Base-by-base conservation (phyloP, 1,140 invertebrate species). In the Vollenhovia emeryi region DNA sequence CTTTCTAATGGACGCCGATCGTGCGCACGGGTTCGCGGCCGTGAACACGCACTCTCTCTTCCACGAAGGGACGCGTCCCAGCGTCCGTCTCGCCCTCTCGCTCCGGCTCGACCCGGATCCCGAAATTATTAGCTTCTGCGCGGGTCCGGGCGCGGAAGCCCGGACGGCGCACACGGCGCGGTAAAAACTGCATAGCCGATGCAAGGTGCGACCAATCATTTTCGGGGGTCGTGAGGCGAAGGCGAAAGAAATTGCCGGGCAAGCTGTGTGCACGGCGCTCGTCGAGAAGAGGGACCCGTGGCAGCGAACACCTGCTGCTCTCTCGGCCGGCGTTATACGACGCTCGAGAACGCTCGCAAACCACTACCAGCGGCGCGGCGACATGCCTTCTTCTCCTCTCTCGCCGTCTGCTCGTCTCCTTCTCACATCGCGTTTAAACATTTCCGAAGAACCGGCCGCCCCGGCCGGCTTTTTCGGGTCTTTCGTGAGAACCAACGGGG, bases 161-260 rank as follows among this genome's bases (percentile, higher is more conserved):
- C 52, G 11, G 15, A 3, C 48, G 15, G 43, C 52, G 24, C 69
- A 57, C 52, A n/a, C 43, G 13, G 52, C 24, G 30, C 36, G n/a
- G 64, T 82, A 89, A 89, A 89, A 89, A 88, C 66, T 76, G 84
- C 87, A 86, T 74, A 84, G 78, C 52, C 87, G 84, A 89, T 89
- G 84, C 87, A 89, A 89, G 88, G 87, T 86, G 88, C 84, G 88
- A 89, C 75, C 87, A 83, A 89, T 88, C 87, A 88, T 89, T 88
- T 82, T 88, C 52, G 73, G 57, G 52, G 69, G 68, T 74, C 62
- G 62, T 66, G 78, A 82, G 84, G 52, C 24, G 74, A 69, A 59
- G 75, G 52, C 83, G 78, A 83, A 88, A 86, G 88, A 89, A 89
- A 89, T 86, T 83, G 84, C 87, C 78, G 45, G 66, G 33, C 84